Evolutionary conservation across 2,888 invertebrate genomes (phyloP), one percentile per base, ranked within the genome.

Genomic region (Cephus sareptanus): DNA sequence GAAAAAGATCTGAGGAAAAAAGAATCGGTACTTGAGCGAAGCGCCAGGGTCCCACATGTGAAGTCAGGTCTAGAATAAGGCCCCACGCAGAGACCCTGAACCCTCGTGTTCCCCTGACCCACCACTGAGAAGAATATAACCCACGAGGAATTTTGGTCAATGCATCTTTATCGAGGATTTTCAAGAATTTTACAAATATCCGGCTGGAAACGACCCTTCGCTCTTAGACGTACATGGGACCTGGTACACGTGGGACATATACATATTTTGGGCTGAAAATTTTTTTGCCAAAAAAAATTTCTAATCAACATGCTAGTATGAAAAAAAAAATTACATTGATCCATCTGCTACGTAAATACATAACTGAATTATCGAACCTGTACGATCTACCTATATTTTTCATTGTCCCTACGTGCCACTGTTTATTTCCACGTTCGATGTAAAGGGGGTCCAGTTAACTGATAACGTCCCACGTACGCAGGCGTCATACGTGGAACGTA

Each of bases 61-160:
- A 31, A 34, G 15, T 71, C 33, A 23, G 34, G 23, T 23, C 34
- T 30, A 23, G 71, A 31, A 74, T 13, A 11, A 34, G 74, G 74
- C 74, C 74, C 74, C 34, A 74, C 34, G 74, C 37, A 23, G 74
- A 74, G 74, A 74, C 34, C 23, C 56, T 9, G 56, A 56, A 56
- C 23, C 6, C 56, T 56, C 56, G 56, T 56, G 56, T 23, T 56
- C 56, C 1, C 23, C 23, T 56, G 56, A 56, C 56, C 56, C 56
- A 56, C 56, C 56, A 9, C 56, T 56, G 56, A 23, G 56, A 56
- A 56, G 4, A 37, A 12, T 40, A 9, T 9, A 40, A 40, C 6
- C 15, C 6, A 40, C 15, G 6, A 23, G 40, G 15, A 56, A 56
- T 23, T 56, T 56, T 23, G 6, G 9, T 23, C 9, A 23, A 56